Evolutionary conservation across 2,888 invertebrate genomes (phyloP), one percentile per base, ranked within the genome.

Genomic region (Notodonta dromedarius): DNA sequence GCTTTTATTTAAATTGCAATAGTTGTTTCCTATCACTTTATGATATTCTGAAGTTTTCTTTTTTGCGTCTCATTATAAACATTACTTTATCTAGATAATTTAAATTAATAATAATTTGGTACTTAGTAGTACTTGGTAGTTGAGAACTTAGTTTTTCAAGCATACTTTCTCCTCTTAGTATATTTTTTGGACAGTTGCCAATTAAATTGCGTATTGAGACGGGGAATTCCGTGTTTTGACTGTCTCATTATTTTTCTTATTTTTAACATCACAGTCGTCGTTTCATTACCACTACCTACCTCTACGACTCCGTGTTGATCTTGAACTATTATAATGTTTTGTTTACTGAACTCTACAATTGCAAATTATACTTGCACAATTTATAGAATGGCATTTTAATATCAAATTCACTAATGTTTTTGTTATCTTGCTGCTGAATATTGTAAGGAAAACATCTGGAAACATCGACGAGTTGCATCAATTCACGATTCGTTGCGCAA

Each of bases 401-500:
- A 24, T 24, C 24, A 24, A 24, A 24, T 24, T 24, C 24, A 24
- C 24, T 24, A 24, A 2, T 24, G 1, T 24, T 24, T 24, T 24
- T 24, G 24, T 2, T 24, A 24, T 24, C 24, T 2, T 24, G 24
- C 24, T 24, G 2, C 24, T 2, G 24, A 2, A 24, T 24, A 24
- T 24, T 24, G 24, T 24, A 24, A 24, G 24, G 24, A 24, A 24
- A 24, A 24, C 24, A 24, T 24, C 24, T 24, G 24, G 24, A 24
- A 35, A 35, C 35, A 35, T 35, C 7, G 35, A 35, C 35, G 7
- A 73, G 68, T 70, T 71, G 74, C 73, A 77, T 79, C 82, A 76
- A 78, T 81, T 77, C 73, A 74, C 71, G 69, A 61, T 69, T 76
- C 71, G 77, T 86, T 87, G 79, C 79, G 77, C 77, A 85, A 85